phyloP scores from a whole-genome alignment of 2,113 vertebrate genomes.

The Heterotilapia buettikoferi region DNA sequence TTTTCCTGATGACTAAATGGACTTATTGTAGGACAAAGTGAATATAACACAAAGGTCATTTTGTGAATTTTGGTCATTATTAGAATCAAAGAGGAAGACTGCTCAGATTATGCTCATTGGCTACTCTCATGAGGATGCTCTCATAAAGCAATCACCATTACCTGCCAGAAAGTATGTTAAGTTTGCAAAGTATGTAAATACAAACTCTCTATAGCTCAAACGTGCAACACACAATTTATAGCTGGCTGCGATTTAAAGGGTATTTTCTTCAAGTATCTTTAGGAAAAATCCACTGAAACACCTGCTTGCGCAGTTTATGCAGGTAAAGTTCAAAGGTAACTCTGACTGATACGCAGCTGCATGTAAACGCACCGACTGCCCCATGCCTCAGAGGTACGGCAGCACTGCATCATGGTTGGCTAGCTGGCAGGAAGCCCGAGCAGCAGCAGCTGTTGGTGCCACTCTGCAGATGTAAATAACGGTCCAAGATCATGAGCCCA shows the following conservation, averaged over 20 bases:
- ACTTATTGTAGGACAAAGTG: neutral
- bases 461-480: conserved; percentile 34
- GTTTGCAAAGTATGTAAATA: neutral
- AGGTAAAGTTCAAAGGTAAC: neutral
- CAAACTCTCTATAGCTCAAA: neutral
- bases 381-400: neutral
- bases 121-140: neutral
- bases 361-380: neutral
- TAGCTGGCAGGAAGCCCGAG: neutral
- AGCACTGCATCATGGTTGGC: neutral
- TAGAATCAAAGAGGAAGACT: neutral
- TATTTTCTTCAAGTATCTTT: neutral
- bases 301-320: neutral
- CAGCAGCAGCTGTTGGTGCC: conserved; percentile 1
- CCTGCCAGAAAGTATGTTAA: neutral
- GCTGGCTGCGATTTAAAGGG: fast-evolving
- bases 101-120: neutral
- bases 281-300: neutral
- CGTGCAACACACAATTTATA: fast-evolving
- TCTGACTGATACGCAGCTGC: neutral
- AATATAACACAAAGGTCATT: neutral
- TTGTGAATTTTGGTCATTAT: neutral
- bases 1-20: neutral
- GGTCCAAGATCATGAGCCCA: neutral
- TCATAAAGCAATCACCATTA: neutral